Evolutionary conservation across 1,140 invertebrate species (phyloP), one percentile per base, ranked within the genome.

Genomic region (Maconellicoccus hirsutus): DNA sequence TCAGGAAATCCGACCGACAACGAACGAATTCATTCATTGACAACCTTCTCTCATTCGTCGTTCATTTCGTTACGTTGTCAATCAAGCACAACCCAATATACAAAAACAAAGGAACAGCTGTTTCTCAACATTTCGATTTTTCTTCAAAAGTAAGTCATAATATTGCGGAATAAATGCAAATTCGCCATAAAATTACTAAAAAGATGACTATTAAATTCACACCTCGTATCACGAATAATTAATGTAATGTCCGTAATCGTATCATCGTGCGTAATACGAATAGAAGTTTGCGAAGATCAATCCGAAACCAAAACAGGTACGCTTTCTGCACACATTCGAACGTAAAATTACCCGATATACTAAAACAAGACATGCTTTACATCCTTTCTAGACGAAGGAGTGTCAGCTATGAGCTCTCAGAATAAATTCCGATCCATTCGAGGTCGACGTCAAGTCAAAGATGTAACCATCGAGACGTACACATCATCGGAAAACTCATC

Each of bases 291-390:
- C 25, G 61, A 66, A 66, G 61, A 66, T 22, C 25, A 25, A 6
- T 66, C 61, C 19, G 61, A 66, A 66, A 23, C 61, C 19, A 66
- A 66, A 66, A 26, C 61, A 66, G 42, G 25, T 66, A 66, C 61
- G 22, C 25, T 8, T 6, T 59, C 4, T n/a, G 52, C 3, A 4
- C 6, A 16, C 29, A n/a, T n/a, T 33, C 29, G 12, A 33, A 3
- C 12, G 29, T 3, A 33, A 12, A 33, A 33, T 33, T 33, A 33
- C 12, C n/a, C n/a, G n/a, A 38, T 38, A 14, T 14, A 6, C 33
- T 16, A 16, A 4, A 16, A 8, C 42, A 19, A 16, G 6, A 23
- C 61, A 66, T 26, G 22, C 25, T 66, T 61, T 66, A 26, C 25
- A 19, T n/a, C 21, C 25, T 66, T 66, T 66, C 4, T 16, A 66